Conservation (phyloP, 1,140 invertebrate genomes). For the Amyelois transitella region DNA sequence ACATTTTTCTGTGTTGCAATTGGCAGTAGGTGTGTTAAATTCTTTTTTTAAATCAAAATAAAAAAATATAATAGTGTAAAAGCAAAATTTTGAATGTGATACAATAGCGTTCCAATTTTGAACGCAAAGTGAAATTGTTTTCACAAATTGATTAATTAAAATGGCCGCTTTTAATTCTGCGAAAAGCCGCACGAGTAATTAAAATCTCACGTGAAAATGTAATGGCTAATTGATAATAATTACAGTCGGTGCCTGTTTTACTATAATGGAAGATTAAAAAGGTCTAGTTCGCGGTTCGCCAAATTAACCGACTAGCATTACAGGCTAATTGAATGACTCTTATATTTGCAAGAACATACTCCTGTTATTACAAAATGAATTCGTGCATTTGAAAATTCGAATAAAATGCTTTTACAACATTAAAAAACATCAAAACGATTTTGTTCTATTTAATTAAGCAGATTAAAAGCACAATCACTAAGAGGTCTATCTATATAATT, state of each 20-base stretch:
- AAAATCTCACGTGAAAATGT: slow-evolving; percentile 17
- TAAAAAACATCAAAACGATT: no score
- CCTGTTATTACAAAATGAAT: neutral
- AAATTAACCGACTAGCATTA: neutral
- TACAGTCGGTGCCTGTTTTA: slow-evolving; percentile 1
- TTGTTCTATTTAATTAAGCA: no score
- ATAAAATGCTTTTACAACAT: no score
- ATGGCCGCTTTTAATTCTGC: neutral
- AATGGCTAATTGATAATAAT: slow-evolving; percentile 26
- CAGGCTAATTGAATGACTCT: neutral
- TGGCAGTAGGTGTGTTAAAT: neutral
- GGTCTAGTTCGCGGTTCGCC: neutral
- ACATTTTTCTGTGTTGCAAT: neutral
- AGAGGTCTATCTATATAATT: no score
- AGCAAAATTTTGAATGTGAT: neutral
- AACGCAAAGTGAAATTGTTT: neutral
- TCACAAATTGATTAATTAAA: neutral
- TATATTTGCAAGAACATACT: neutral
- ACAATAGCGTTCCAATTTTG: neutral
- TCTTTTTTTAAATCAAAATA: neutral
- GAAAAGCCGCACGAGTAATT: slow-evolving; percentile 11
- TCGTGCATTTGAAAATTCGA: no score
- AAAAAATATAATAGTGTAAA: neutral
- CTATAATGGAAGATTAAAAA: slow-evolving; percentile 22
- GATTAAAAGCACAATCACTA: no score